Conservation (phyloP, 1,140 invertebrate species). For the Adelges cooleyi region DNA sequence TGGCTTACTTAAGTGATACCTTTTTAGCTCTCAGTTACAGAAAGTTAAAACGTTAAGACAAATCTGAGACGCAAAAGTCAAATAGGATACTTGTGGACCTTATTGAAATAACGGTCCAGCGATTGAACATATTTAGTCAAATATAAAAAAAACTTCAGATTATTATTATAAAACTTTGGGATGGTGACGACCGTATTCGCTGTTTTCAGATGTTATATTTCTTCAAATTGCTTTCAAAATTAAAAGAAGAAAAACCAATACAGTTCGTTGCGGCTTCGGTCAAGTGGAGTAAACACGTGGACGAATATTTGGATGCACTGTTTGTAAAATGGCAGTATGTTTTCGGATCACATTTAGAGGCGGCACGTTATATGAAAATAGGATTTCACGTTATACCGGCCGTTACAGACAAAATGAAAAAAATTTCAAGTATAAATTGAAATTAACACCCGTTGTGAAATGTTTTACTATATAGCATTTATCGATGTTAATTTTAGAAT, state of each 20-base stretch:
- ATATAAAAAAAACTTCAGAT: too few relatives aligned
- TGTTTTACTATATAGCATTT: not conserved
- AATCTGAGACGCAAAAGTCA: too few relatives aligned
- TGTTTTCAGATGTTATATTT: not conserved
- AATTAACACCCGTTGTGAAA: too few relatives aligned
- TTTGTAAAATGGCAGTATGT: constrained; percentile 21
- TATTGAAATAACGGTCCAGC: too few relatives aligned
- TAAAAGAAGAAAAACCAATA: not conserved
- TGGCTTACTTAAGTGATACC: too few relatives aligned
- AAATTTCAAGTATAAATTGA: not conserved
- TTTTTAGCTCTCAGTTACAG: too few relatives aligned
- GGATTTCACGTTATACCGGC: not conserved
- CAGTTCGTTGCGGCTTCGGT: constrained; percentile 6
- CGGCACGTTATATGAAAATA: constrained; percentile 8
- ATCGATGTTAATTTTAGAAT: not conserved
- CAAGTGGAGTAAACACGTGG: not conserved
- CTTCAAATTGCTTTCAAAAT: not conserved
- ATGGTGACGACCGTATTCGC: too few relatives aligned
- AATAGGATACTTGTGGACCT: too few relatives aligned
- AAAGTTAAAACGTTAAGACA: too few relatives aligned
- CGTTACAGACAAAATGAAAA: not conserved
- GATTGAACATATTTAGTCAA: too few relatives aligned
- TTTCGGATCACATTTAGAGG: constrained; percentile 14
- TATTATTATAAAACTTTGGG: too few relatives aligned
- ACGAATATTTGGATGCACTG: not conserved